A percentile compares a stretch with the other conserved stretches of the same genome.
These are phyloP conservation scores for Ornithorhynchus anatinus DNA, from an alignment of 2,113 vertebrate species.

Conservation along the genomic window DNA sequence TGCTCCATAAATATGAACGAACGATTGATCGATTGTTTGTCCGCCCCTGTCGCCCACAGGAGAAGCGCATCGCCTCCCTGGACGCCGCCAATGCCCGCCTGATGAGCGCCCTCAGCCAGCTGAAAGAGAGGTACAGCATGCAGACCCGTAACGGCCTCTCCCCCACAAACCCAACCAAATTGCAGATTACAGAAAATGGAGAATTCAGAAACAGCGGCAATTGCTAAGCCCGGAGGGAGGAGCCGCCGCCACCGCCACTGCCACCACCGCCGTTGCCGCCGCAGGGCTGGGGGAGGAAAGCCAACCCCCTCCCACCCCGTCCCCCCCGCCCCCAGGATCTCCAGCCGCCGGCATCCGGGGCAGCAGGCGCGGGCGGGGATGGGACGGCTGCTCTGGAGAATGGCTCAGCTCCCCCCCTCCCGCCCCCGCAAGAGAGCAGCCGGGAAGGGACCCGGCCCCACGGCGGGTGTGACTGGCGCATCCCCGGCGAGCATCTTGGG, in stretches of 20 bases:
- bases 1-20: too few species aligned
- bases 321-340: slow-evolving; percentile 16
- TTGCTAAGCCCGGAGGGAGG: slow-evolving; percentile 79
- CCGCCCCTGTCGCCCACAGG: slow-evolving; percentile 67
- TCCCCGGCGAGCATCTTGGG: slow-evolving; percentile 40
- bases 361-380: neutral
- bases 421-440: neutral
- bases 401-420: neutral
- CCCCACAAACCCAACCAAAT: slow-evolving; percentile 98
- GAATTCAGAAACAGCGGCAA: slow-evolving; percentile 99
- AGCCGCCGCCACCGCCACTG: slow-evolving; percentile 30
- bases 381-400: neutral
- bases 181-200: slow-evolving; percentile 99
- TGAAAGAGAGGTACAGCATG: slow-evolving; percentile 99
- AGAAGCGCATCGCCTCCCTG: slow-evolving; percentile 95
- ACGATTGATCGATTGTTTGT: neutral
- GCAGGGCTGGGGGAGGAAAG: neutral
- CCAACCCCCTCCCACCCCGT: neutral
- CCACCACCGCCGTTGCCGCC: slow-evolving; percentile 44
- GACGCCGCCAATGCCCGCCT: slow-evolving; percentile 94
- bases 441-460: slow-evolving; percentile 41
- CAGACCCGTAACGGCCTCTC: slow-evolving; percentile 98
- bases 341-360: slow-evolving; percentile 20
- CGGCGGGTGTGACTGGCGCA: slow-evolving; percentile 60
- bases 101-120: slow-evolving; percentile 96